Conservation (phyloP, 2,113 vertebrate genomes). For the Desmodus rotundus region DNA sequence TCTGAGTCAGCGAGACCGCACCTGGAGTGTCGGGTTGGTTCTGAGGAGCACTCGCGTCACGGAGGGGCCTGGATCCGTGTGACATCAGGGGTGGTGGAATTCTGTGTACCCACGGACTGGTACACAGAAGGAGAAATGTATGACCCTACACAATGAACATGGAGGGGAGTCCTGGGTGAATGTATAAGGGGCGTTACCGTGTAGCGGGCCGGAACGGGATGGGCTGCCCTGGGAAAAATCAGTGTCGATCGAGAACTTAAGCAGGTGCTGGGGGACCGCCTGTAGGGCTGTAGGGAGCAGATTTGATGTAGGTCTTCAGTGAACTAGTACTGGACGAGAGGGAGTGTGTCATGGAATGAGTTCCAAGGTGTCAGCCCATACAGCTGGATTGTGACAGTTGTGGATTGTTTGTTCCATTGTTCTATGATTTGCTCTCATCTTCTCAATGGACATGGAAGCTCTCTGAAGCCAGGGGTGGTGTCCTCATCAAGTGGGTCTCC, state of each 20-base stretch:
- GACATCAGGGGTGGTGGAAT: not conserved
- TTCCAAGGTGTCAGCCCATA: no score
- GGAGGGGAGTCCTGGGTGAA: not conserved
- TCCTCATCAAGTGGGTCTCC: not conserved
- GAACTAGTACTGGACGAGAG: not conserved
- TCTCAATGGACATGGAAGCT: not conserved
- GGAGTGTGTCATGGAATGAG: not conserved
- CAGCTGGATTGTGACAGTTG: rapidly evolving
- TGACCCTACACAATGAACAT: not conserved
- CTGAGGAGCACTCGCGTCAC: no score
- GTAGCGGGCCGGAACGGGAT: not conserved
- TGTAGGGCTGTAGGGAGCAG: not conserved
- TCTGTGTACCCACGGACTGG: not conserved
- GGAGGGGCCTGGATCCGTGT: not conserved
- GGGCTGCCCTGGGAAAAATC: not conserved
- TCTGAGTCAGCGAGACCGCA: not conserved
- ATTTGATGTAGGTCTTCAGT: rapidly evolving
- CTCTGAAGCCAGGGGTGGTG: not conserved
- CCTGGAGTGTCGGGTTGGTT: not conserved
- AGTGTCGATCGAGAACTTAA: not conserved
- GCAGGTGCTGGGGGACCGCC: not conserved
- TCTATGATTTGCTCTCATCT: not conserved
- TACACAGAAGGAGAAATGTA: not conserved
- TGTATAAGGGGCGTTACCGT: not conserved
- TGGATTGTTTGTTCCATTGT: not conserved